Evolutionary conservation across 2,888 invertebrate species (phyloP).

Genomic region (Coenonympha glycerion): DNA sequence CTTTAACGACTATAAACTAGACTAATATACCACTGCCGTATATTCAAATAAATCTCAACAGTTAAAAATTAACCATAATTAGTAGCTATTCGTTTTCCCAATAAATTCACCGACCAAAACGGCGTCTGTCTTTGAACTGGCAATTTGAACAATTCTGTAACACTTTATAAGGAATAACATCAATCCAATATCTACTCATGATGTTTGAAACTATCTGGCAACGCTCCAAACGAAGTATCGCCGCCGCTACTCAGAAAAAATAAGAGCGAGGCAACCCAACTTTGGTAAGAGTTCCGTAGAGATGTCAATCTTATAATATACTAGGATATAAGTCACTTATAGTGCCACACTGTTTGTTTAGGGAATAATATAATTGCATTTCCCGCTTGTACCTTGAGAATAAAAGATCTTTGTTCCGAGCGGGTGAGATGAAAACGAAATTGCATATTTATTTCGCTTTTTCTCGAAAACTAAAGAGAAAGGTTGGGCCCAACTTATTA

Average conservation of each 20-base stretch:
- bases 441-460: too few relatives aligned
- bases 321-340: too few relatives aligned
- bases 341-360: too few relatives aligned
- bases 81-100: neutral
- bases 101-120: neutral
- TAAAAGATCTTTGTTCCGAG: too few relatives aligned
- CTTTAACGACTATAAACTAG: too few relatives aligned
- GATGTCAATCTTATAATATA: too few relatives aligned
- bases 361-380: too few relatives aligned
- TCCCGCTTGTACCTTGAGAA: too few relatives aligned
- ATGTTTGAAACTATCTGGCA: slow-evolving; percentile 17
- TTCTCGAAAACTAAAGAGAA: too few relatives aligned
- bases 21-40: too few relatives aligned
- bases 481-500: too few relatives aligned
- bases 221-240: slow-evolving; percentile 23
- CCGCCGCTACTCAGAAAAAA: slow-evolving; percentile 8
- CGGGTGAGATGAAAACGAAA: too few relatives aligned
- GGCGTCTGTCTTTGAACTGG: neutral
- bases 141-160: slow-evolving; percentile 4
- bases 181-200: slow-evolving; percentile 2
- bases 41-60: neutral
- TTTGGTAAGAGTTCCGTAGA: neutral
- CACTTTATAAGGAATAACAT: slow-evolving; percentile 10
- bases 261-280: neutral
- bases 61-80: neutral